Percentiles rank a stretch among this genome's conserved stretches.
Evolutionary conservation across 2,888 invertebrate species (phyloP).

Genomic region (Drosophila nr. medialis): DNA sequence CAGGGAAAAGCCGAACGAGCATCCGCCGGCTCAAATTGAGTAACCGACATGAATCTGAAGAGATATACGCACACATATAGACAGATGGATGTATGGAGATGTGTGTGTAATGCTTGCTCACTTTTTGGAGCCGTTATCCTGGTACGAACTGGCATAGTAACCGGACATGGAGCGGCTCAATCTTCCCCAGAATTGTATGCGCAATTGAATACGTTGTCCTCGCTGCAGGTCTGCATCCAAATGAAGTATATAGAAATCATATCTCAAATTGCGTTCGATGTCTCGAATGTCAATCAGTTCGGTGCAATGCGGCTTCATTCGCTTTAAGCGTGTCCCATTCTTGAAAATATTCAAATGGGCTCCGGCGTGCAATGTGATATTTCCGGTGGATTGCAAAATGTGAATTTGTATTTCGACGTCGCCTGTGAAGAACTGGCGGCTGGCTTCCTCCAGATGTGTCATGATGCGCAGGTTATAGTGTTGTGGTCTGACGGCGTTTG

Average conservation of each 20-base stretch:
- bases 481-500: conserved; percentile 82
- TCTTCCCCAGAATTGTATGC: conserved; percentile 87
- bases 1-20: conserved; percentile 95
- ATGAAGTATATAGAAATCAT: conserved; percentile 87
- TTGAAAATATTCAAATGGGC: conserved; percentile 17
- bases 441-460: conserved; percentile 83
- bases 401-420: conserved; percentile 83
- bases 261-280: conserved; percentile 85
- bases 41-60: conserved; percentile 89
- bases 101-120: conserved; percentile 46
- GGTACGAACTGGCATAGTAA: conserved; percentile 89
- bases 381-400: conserved; percentile 85
- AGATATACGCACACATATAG: not conserved
- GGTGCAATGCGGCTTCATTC: not conserved
- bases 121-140: conserved; percentile 85
- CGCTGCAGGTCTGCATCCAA: conserved; percentile 85
- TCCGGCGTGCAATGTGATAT: conserved; percentile 88
- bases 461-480: conserved; percentile 84
- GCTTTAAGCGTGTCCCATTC: conserved; percentile 8
- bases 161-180: conserved; percentile 88
- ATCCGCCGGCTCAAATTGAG: conserved; percentile 91
- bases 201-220: conserved; percentile 85
- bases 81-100: not conserved
- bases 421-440: conserved; percentile 83
- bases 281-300: conserved; percentile 70